These are phyloP conservation scores for Eupeodes latifasciatus DNA, from an alignment of 2,888 invertebrate genomes.

Conservation along the genomic window DNA sequence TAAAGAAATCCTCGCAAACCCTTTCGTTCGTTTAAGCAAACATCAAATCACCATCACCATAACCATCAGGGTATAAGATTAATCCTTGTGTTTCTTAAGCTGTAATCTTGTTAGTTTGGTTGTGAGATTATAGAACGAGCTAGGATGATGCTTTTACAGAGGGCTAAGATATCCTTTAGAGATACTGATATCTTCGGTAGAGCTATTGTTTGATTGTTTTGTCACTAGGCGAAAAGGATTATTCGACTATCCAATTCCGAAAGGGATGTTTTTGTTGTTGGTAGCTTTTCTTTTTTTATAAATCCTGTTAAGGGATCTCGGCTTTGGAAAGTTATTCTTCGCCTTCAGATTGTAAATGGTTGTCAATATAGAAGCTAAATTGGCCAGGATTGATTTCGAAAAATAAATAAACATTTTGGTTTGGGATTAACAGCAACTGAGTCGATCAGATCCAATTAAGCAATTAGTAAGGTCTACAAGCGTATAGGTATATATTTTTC, in stretches of 20 bases:
- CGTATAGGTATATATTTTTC: conserved; percentile 9
- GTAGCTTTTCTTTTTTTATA: background rate
- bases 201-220: conserved; percentile 71
- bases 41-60: background rate
- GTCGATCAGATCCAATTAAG: conserved; percentile 75
- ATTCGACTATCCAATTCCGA: conserved; percentile 48
- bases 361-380: conserved; percentile 70
- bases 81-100: conserved; percentile 58
- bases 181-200: conserved; percentile 62
- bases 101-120: conserved; percentile 75
- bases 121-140: conserved; percentile 65
- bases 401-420: conserved; percentile 74
- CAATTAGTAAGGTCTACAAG: conserved; percentile 39
- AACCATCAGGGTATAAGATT: conserved; percentile 40
- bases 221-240: conserved; percentile 69
- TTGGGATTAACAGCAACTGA: conserved; percentile 74
- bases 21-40: conserved; percentile 20
- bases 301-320: conserved; percentile 73
- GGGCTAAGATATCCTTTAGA: conserved; percentile 46
- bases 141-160: conserved; percentile 24
- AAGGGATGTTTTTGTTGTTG: conserved; percentile 25
- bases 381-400: conserved; percentile 65
- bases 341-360: conserved; percentile 66
- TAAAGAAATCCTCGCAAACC: background rate
- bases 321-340: conserved; percentile 48